Base-by-base conservation (phyloP, 1,140 invertebrate species). In the Ips typographus region DNA sequence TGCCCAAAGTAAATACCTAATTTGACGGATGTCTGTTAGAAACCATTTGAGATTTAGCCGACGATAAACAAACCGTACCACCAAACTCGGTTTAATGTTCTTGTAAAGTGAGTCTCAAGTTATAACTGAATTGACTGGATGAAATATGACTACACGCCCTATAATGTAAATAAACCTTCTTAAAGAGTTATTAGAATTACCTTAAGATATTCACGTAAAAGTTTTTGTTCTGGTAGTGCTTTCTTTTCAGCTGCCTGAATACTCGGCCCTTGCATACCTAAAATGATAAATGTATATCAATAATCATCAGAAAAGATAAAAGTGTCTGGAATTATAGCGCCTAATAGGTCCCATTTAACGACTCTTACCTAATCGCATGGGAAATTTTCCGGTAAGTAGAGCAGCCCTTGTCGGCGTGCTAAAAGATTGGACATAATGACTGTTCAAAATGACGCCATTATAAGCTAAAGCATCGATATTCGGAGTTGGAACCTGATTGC, bases 141-240 rank as follows among this genome's bases (percentile, higher is more conserved):
- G 22, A 22, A 22, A 22, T 22, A 22, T 22, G 22, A 22, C 0
- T 22, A 22, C 0, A 22, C 22, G 22, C 22, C 0, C 22, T 22
- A 0, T 22, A 22, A 22, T 22, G 22, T 22, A 22, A 22, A 22
- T 22, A 22, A 47, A 47, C 44, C n/a, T 47, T 47, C 4, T 47
- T 47, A 47, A 47, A n/a, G 44, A 47, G 44, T 5, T 47, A 47
- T n/a, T 47, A 49, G 44, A 58, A n/a, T 72, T 72, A 79, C 79
- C 69, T 88, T 88, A 43, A 97, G 83, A 76, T 93, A 89, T 82
- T 95, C 83, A 0, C 94, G 90, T 61, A 96, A 78, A 2, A 93
- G 76, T 72, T 88, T 91, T 43, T 82, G 77, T 42, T 84, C 75
- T 1, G 86, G 85, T 2, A 90, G 71, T 55, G 84, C 84, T 60